Evolutionary conservation across 2,113 vertebrate genomes (phyloP).

Genomic region (Neolamprologus variostigma): DNA sequence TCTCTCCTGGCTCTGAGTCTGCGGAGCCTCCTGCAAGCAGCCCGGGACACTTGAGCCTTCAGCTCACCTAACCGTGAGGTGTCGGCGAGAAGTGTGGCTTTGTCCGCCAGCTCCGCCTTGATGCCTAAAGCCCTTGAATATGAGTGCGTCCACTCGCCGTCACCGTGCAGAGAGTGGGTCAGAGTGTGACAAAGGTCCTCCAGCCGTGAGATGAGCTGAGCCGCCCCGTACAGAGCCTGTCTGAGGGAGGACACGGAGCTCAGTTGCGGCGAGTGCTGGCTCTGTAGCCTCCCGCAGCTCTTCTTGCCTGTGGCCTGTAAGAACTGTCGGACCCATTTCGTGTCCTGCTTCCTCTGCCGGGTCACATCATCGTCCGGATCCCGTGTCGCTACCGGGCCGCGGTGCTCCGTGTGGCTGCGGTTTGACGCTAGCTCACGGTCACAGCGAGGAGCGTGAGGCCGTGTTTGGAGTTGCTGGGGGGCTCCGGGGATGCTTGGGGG

Average conservation of each 20-base stretch:
- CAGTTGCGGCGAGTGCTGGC: background rate
- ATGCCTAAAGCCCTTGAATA: slow-evolving; percentile 20
- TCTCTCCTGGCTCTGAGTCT: slow-evolving; percentile 50
- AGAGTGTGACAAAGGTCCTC: slow-evolving; percentile 57
- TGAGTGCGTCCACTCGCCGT: slow-evolving; percentile 53
- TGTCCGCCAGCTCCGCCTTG: slow-evolving; percentile 48
- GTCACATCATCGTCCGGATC: background rate
- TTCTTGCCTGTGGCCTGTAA: background rate
- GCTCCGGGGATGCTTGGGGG: background rate
- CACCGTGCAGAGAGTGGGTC: slow-evolving; percentile 45
- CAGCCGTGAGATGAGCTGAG: slow-evolving; percentile 66
- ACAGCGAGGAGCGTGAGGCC: background rate
- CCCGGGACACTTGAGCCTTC: slow-evolving; percentile 50
- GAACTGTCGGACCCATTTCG: slow-evolving; percentile 54
- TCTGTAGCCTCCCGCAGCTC: background rate
- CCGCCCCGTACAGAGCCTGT: slow-evolving; percentile 52
- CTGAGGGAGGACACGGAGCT: slow-evolving; percentile 23
- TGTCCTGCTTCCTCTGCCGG: slow-evolving; percentile 39
- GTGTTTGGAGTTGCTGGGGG: background rate
- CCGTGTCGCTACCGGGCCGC: background rate
- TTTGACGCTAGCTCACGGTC: background rate
- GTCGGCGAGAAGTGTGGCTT: slow-evolving; percentile 56
- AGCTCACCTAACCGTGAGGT: slow-evolving; percentile 34
- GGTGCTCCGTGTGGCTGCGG: background rate
- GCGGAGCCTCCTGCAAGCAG: slow-evolving; percentile 69